phyloP scores from a whole-genome alignment of 2,113 vertebrate species.

The Vanacampus margaritifer region DNA sequence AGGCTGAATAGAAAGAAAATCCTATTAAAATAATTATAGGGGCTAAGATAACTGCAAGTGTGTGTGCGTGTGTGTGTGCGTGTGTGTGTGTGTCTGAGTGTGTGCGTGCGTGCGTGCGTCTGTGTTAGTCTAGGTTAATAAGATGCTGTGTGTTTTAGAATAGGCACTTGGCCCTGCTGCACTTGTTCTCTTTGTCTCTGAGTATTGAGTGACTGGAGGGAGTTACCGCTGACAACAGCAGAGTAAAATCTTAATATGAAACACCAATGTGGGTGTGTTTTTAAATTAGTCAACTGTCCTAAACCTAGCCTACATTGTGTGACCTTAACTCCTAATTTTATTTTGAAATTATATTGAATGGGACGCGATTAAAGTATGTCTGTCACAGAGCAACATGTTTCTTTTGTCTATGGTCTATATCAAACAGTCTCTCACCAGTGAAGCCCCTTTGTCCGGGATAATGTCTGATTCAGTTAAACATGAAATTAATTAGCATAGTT shows the following conservation, averaged over 20 bases:
- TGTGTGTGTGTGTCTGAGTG: neutral
- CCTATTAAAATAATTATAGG: slow-evolving; percentile 72
- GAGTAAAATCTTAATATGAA: slow-evolving; percentile 67
- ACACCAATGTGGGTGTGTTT: slow-evolving; percentile 60
- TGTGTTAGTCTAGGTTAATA: no score
- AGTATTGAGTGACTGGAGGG: slow-evolving; percentile 39
- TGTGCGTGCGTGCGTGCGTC: neutral
- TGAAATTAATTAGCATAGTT: slow-evolving; percentile 77
- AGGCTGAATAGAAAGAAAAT: slow-evolving; percentile 66
- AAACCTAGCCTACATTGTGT: slow-evolving; percentile 18
- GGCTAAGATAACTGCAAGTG: slow-evolving; percentile 31
- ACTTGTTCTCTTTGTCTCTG: slow-evolving; percentile 69
- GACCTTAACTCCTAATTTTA: slow-evolving; percentile 64
- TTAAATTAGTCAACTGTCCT: slow-evolving; percentile 68
- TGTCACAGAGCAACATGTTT: slow-evolving; percentile 45
- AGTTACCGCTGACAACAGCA: slow-evolving; percentile 57
- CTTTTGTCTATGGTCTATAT: slow-evolving; percentile 69
- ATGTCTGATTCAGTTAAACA: slow-evolving; percentile 78
- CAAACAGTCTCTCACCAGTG: slow-evolving; percentile 49
- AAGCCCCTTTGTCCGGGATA: slow-evolving; percentile 58
- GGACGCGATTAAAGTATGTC: slow-evolving; percentile 61
- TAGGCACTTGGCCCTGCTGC: slow-evolving; percentile 51
- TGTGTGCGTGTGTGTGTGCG: neutral
- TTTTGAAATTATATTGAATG: slow-evolving; percentile 69
- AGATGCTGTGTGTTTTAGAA: no score